Conservation (phyloP, 37 sponge, comb jelly and placozoan species). For the Cladorhizidae sp. region DNA sequence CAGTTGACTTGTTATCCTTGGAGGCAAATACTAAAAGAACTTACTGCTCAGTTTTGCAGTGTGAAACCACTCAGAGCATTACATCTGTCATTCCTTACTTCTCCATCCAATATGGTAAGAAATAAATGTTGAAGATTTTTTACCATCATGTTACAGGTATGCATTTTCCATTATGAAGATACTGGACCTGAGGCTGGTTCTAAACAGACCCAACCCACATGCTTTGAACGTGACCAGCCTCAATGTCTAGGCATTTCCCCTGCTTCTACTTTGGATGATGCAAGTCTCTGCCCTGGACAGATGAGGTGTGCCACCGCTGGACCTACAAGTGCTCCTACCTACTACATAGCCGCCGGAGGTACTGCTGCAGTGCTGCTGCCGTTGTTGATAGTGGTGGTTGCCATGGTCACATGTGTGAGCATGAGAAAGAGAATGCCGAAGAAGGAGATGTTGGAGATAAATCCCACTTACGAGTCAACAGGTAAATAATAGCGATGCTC, state of each 20-base stretch:
- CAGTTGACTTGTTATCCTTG: slow-evolving; percentile 5
- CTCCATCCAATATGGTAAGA: slow-evolving; percentile 19
- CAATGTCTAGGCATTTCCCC: no score
- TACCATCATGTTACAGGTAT: no score
- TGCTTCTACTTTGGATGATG: no score
- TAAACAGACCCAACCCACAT: no score
- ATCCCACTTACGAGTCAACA: slow-evolving; percentile 2
- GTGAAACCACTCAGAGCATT: background rate
- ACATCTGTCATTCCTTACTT: slow-evolving; percentile 21
- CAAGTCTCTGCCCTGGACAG: no score
- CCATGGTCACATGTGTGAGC: background rate
- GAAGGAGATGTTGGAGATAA: background rate
- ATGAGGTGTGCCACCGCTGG: background rate
- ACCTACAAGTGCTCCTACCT: background rate
- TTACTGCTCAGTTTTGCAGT: background rate
- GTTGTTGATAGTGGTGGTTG: background rate
- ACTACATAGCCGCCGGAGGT: background rate
- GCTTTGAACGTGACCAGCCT: no score
- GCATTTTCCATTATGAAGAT: no score
- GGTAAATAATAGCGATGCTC: no score
- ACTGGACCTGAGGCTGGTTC: no score
- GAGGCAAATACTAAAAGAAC: background rate
- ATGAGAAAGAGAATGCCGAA: background rate
- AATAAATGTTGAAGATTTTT: no score
- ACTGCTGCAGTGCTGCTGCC: background rate